These are phyloP conservation scores for Leptinotarsa lineolata DNA, from an alignment of 1,140 invertebrate species.

Conservation along the genomic window DNA sequence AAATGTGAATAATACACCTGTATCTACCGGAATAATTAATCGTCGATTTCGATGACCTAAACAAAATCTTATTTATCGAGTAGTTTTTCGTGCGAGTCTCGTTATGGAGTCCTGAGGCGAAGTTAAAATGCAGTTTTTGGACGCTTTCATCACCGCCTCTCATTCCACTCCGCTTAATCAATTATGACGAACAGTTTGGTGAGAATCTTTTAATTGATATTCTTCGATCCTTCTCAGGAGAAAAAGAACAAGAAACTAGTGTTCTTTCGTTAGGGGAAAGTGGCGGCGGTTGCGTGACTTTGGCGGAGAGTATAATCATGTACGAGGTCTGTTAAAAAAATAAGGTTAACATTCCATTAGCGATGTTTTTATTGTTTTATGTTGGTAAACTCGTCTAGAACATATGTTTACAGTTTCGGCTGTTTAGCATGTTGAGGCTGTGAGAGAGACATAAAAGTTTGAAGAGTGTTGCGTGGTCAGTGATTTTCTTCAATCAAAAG, in stretches of 20 bases:
- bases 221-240: background rate
- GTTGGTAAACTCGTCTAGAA: no score
- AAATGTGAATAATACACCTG: background rate
- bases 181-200: background rate
- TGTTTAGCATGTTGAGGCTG: no score
- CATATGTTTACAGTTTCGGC: no score
- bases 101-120: background rate
- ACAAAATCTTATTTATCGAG: constrained; percentile 1
- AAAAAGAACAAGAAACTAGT: background rate
- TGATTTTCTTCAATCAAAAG: no score
- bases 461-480: no score
- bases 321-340: no score
- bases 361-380: no score
- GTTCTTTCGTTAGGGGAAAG: background rate
- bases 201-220: constrained; percentile 3
- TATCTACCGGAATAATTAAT: background rate
- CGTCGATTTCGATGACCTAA: background rate
- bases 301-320: no score
- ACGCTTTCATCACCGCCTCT: constrained; percentile 1
- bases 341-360: no score
- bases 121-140: background rate
- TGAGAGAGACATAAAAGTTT: no score
- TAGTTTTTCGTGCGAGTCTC: background rate
- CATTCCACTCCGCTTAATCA: constrained; percentile 1
- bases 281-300: background rate